Conservation (phyloP, 2,888 invertebrate species). For the Hecatera dysodea region DNA sequence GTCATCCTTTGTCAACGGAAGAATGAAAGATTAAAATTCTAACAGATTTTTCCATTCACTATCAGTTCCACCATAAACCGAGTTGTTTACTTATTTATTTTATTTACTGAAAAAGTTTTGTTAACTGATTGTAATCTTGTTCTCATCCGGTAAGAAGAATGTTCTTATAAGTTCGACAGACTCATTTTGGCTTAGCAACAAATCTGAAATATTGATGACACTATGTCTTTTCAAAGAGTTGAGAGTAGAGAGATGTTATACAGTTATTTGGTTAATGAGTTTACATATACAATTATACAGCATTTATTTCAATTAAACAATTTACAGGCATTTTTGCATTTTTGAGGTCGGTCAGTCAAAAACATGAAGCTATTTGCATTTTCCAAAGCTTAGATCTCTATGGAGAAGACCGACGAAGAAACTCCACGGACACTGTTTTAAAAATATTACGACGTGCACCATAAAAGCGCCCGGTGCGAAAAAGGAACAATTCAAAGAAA, state of each 20-base stretch:
- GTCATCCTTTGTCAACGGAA: background rate
- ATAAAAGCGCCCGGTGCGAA: no score
- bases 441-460: no score
- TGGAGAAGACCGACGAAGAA: no score
- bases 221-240: background rate
- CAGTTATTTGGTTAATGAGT: background rate
- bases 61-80: background rate
- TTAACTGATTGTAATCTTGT: slow-evolving; percentile 3
- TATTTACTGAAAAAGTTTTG: background rate
- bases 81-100: background rate
- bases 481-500: no score
- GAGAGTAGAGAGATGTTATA: background rate
- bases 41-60: slow-evolving; percentile 7
- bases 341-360: no score
- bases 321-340: no score
- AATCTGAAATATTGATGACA: background rate
- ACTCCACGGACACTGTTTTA: no score
- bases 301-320: no score
- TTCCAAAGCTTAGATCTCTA: no score
- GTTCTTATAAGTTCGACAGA: background rate
- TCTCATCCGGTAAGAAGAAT: background rate
- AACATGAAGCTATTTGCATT: no score
- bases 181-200: background rate
- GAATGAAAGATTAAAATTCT: background rate
- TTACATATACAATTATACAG: background rate